Evolutionary conservation across 2,113 vertebrate genomes (phyloP), one percentile per base, ranked within the genome.

Genomic region (Corythaixoides concolor): DNA sequence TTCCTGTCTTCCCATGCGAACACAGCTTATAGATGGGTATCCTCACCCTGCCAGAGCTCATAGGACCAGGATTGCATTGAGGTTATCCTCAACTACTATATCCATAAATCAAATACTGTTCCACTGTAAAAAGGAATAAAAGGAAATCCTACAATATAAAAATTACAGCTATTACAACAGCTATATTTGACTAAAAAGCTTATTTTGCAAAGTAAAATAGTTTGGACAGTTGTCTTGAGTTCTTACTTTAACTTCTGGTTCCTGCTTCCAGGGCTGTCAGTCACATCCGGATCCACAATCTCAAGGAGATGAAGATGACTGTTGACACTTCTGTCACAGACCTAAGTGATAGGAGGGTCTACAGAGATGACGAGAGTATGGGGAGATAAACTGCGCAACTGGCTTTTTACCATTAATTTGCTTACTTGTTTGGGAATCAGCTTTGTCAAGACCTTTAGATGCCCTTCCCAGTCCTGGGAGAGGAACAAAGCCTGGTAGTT

Each of bases 1-100:
- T 26, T 90, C 20, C 58, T 64, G 63, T 39, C 27, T 55, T 72
- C 60, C 41, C 53, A 50, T 14, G 9, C 1, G 59, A 64, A 50
- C 6, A 27, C 14, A 53, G 9, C 4, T 75, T 70, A 67, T 18
- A 39, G 33, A 7, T 18, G 26, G 11, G 3, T 63, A 9, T 59
- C 50, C 11, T 87, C 20, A 70, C 14, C 5, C 9, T 59, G 19
- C 8, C 0, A 0, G 33, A 75, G 9, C 12, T 74, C 12, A 7
- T 20, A 14, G 32, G 19, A 3, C n/a, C 55, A 30, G 19, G 26
- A 30, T 33, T 81, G 26, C 9, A 6, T 22, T 59, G 17, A 20
- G 10, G 10, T 50, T 81, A 66, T 52, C 28, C 15, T 63, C 56
- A 9, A 7, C 24, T 55, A 6, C 24, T 8, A 32, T 73, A 69